A percentile compares a stretch with the other conserved stretches of the same genome.
Conservation (phyloP, 2,888 invertebrate species). For the Microctonus hyperodae region DNA sequence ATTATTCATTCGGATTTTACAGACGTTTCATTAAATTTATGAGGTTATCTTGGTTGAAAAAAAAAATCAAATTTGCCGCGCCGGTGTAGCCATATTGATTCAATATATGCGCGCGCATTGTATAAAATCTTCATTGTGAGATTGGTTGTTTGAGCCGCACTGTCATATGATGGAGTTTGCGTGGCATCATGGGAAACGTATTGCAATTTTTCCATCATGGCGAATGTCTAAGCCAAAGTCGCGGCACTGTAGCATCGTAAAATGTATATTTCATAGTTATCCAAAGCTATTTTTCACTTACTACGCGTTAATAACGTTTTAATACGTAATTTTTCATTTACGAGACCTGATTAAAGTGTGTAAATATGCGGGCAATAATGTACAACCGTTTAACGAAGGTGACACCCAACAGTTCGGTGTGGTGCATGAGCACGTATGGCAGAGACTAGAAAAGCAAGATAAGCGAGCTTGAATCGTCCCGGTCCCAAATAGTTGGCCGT, state of each 20-base stretch:
- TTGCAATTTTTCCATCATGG: slow-evolving; percentile 60
- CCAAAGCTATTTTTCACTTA: slow-evolving; percentile 38
- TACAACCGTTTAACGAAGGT: slow-evolving; percentile 52
- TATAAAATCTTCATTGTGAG: slow-evolving; percentile 10
- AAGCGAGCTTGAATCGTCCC: slow-evolving; percentile 46
- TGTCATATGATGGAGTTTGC: slow-evolving; percentile 56
- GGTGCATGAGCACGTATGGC: slow-evolving; percentile 56
- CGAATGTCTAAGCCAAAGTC: slow-evolving; percentile 59
- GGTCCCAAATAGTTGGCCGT: slow-evolving; percentile 37
- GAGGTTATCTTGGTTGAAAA: not conserved
- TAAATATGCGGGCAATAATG: slow-evolving; percentile 29
- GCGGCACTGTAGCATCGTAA: slow-evolving; percentile 57
- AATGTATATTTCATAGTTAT: slow-evolving; percentile 53
- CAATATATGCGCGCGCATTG: slow-evolving; percentile 36
- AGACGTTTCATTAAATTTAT: not conserved
- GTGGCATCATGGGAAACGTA: slow-evolving; percentile 56
- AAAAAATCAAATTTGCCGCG: slow-evolving; percentile 41
- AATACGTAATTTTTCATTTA: slow-evolving; percentile 37
- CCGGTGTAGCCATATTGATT: slow-evolving; percentile 26
- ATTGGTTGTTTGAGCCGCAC: slow-evolving; percentile 49
- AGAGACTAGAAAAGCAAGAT: slow-evolving; percentile 54
- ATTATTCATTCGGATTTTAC: no score
- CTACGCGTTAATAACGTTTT: slow-evolving; percentile 40
- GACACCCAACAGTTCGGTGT: slow-evolving; percentile 56
- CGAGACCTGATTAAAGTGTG: slow-evolving; percentile 5